Evolutionary conservation across 2,113 vertebrate species (phyloP), one percentile per base, ranked within the genome.

Genomic region (Micronycteris hirsuta): DNA sequence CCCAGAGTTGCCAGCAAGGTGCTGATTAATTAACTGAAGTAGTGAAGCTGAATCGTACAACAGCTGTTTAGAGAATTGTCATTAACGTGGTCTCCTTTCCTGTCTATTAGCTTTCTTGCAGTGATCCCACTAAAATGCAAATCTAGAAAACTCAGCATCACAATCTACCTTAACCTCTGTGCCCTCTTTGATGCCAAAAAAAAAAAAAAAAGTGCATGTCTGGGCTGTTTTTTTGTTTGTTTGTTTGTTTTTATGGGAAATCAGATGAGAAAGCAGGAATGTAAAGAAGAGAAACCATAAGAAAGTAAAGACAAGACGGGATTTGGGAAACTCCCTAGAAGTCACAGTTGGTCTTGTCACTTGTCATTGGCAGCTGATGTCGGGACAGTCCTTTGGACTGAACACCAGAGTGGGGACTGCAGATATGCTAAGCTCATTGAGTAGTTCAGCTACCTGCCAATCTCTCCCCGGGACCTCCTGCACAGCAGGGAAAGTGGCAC

Each of bases 1-100:
- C 98, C 97, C 65, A 98, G 98, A 99, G 98, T 98, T 98, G 98
- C 98, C 98, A 98, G 98, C 98, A 98, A 99, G 98, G 98, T 99
- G 98, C 98, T 99, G 98, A 99, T 99, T 99, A 99, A 99, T 99
- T 99, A 99, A 98, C 98, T 98, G 98, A 98, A 99, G 98, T 99
- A 98, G 98, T 97, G 98, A 98, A 98, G 98, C 98, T 98, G 98
- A 98, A 99, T 99, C 0, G 73, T 98, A 97, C 98, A 98, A 98
- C 98, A 99, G 98, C 98, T 98, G 98, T 98, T 98, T 98, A 94
- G 98, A 98, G 98, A 98, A 97, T 98, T 98, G 97, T 98, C 98
- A 99, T 98, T 99, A 98, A 97, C 98, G 98, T 47, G 0, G 98
- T 98, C 98, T 98, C 98, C 98, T 98, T 98, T 98, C 98, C 97